Evolutionary conservation across 1,140 invertebrate genomes (phyloP).

Genomic region (Scaptodrosophila lebanonensis): DNA sequence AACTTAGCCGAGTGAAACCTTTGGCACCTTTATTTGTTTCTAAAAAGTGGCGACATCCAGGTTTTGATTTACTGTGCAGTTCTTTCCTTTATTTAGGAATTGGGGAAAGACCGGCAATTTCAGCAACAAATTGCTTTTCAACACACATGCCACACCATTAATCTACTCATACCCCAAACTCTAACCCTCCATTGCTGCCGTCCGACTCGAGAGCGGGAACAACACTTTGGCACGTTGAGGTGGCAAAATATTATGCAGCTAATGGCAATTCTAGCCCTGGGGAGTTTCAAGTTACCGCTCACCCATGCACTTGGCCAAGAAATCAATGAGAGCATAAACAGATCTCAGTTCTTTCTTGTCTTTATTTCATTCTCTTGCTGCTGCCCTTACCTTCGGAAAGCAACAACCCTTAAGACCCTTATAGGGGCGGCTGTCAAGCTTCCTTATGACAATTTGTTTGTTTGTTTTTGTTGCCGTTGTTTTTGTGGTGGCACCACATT

Average conservation of each 20-base stretch:
- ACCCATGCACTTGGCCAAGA: conserved; percentile 29
- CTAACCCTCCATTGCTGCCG: too few species aligned
- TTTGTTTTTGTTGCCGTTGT: not conserved
- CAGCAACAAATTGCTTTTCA: conserved; percentile 16
- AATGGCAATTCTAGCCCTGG: conserved; percentile 1
- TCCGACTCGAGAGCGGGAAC: too few species aligned
- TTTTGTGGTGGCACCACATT: conserved; percentile 26
- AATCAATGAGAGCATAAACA: conserved; percentile 34
- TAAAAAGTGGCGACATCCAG: too few species aligned
- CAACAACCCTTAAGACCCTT: conserved; percentile 47
- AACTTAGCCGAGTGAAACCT: too few species aligned
- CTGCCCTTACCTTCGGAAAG: conserved; percentile 1
- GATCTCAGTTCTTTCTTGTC: conserved; percentile 2
- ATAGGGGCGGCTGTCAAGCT: conserved; percentile 42
- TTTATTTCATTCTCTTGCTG: not conserved
- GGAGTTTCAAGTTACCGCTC: conserved; percentile 21
- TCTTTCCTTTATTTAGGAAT: too few species aligned
- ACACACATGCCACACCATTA: too few species aligned
- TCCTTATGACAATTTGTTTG: conserved; percentile 49
- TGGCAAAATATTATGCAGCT: conserved; percentile 11
- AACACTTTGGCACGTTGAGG: not conserved
- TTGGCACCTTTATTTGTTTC: too few species aligned
- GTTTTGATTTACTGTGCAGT: too few species aligned
- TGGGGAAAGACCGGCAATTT: too few species aligned
- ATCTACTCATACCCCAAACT: too few species aligned